Percentiles rank a stretch among this genome's conserved stretches.
phyloP scores from a whole-genome alignment of 2,113 vertebrate genomes.

The Anguilla rostrata region DNA sequence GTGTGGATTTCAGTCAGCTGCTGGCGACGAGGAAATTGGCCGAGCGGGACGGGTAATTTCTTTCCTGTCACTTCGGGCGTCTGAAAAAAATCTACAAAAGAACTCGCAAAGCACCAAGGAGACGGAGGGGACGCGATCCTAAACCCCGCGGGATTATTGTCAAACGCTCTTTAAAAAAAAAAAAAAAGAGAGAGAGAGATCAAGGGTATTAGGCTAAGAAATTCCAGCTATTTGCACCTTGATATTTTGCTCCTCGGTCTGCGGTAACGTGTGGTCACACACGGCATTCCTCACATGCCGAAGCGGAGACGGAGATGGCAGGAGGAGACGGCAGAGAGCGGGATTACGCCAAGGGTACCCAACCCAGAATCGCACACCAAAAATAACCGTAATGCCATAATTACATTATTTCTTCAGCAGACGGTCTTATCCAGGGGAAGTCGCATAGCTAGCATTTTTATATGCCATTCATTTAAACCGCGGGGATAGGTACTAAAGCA shows the following conservation, averaged over 20 bases:
- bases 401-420: slow-evolving; percentile 4
- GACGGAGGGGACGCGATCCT: neutral
- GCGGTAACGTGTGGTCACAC: slow-evolving; percentile 1
- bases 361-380: neutral
- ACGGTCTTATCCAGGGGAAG: neutral
- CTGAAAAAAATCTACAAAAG: neutral
- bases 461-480: neutral
- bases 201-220: slow-evolving; percentile 22
- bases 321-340: neutral
- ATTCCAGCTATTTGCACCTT: neutral
- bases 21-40: neutral
- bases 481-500: neutral
- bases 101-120: neutral
- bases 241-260: neutral
- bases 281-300: slow-evolving; percentile 18
- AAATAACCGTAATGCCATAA: neutral
- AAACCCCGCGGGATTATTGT: slow-evolving; percentile 7
- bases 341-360: neutral
- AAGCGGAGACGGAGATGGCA: neutral
- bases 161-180: slow-evolving; percentile 7
- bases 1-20: neutral
- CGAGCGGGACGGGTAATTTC: neutral
- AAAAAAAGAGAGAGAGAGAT: neutral
- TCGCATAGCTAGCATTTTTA: neutral
- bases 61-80: slow-evolving; percentile 2